A percentile compares a stretch with the other conserved stretches of the same genome.
Conservation (phyloP, 1,140 invertebrate species). For the Myzus persicae region DNA sequence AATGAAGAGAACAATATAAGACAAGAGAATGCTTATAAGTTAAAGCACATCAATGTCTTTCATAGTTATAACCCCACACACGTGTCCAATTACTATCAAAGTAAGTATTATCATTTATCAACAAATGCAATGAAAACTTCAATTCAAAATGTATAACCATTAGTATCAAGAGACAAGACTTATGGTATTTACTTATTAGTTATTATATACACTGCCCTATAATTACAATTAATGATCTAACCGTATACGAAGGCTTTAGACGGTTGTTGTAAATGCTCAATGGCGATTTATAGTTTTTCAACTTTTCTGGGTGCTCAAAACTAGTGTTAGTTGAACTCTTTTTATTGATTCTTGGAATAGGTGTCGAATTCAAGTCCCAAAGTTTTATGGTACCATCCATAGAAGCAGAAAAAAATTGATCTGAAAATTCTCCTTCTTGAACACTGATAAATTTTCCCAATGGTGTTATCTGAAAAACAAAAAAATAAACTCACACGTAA, state of each 20-base stretch:
- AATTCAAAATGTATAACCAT: too few relatives aligned
- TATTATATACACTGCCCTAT: too few relatives aligned
- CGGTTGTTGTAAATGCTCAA: constrained; percentile 35
- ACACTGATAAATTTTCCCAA: neutral
- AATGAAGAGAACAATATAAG: too few relatives aligned
- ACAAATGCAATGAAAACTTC: too few relatives aligned
- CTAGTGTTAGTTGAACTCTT: neutral
- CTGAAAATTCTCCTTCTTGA: neutral
- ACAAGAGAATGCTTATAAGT: too few relatives aligned
- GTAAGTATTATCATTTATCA: too few relatives aligned
- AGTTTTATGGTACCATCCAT: constrained; percentile 35
- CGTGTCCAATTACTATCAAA: too few relatives aligned
- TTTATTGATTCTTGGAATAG: neutral
- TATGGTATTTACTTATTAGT: too few relatives aligned
- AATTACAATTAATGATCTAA: neutral
- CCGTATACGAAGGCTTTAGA: constrained; percentile 35
- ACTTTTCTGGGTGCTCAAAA: neutral
- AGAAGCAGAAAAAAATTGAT: constrained; percentile 51
- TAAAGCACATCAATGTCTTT: too few relatives aligned
- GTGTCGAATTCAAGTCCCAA: constrained; percentile 27
- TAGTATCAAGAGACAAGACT: too few relatives aligned
- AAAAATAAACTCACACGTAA: neutral
- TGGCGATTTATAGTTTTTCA: constrained; percentile 25
- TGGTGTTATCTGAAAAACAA: constrained; percentile 37
- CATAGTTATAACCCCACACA: too few relatives aligned